Conservation (phyloP, 2,797 vertebrate species). For the Myoxocephalus aenaeus region DNA sequence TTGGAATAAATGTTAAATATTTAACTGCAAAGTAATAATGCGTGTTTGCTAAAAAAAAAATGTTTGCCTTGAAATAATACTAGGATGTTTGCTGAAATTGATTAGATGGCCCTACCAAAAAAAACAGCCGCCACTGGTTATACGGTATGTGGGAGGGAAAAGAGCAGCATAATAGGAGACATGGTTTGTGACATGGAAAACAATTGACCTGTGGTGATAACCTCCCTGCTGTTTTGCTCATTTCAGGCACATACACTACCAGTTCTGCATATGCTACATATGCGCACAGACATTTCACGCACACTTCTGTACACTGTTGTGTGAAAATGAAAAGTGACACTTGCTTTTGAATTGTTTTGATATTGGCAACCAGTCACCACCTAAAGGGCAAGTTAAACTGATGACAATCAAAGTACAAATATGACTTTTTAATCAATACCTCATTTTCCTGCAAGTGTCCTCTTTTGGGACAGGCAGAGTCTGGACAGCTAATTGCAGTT, state of each 20-base stretch:
- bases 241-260: not conserved
- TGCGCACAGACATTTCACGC: not conserved
- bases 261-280: not conserved
- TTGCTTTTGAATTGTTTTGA: not conserved
- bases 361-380: not conserved
- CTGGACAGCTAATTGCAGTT: slow-evolving; percentile 97
- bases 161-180: not conserved
- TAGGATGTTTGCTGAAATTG: too few relatives aligned
- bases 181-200: not conserved
- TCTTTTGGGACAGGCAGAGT: slow-evolving; percentile 95
- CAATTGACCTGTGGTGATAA: not conserved
- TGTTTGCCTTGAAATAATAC: too few relatives aligned
- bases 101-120: too few relatives aligned
- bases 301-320: not conserved
- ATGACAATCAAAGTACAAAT: not conserved
- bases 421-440: slow-evolving; percentile 76
- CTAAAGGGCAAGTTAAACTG: not conserved
- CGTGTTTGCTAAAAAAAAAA: too few relatives aligned
- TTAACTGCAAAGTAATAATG: too few relatives aligned
- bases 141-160: not conserved
- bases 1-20: too few relatives aligned
- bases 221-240: not conserved
- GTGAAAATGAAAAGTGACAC: not conserved
- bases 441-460: slow-evolving; percentile 96
- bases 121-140: too few relatives aligned